Base-by-base conservation (phyloP, 2,113 vertebrate species). In the Jaculus jaculus region DNA sequence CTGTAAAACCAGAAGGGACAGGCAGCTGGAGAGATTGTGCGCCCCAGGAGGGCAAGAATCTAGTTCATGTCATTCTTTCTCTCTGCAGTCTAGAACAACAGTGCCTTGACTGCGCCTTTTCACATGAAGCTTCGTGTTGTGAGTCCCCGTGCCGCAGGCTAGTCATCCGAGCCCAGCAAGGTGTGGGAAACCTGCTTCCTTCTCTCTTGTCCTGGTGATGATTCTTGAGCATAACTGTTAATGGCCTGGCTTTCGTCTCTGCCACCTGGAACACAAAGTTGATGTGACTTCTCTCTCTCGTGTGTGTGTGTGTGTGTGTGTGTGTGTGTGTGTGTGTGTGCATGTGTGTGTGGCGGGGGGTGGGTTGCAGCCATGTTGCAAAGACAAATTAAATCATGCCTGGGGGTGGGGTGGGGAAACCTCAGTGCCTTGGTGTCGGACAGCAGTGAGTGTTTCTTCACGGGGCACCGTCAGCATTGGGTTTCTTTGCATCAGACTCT, bases 201-300 rank as follows among this genome's bases (percentile, higher is more conserved):
- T 82, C 88, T 54, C 93, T 72, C 0, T 0, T 28, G 74, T 77
- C 78, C 87, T 61, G 51, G 63, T 75, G 95, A 84, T 12, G 16
- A 18, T 69, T 91, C 32, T 0, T 0, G 1, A 0, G 51, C 15
- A 0, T 54, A 39, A 18, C 71, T 74, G 68, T 58, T 65, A 63
- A 42, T 18, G 65, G 58, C 0, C 81, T 87, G 90, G 89, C 83
- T 89, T 34, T 84, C 37, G 1, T 91, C 93, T 92, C 87, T 89
- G 91, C 87, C 73, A 58, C 72, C 83, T 86, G 87, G 89, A 89
- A 65, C 23, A 30, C 28, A 24, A 58, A 74, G 66, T 17, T 17
- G 16, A 74, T 30, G n/a, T 58, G 32, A 65, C 39, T 74, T 69
- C 81, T 79, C 63, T 66, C n/a, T n/a, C n/a, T n/a, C 24, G 8